Conservation (phyloP, 1,140 invertebrate genomes). For the Reticulitermes speratus region DNA sequence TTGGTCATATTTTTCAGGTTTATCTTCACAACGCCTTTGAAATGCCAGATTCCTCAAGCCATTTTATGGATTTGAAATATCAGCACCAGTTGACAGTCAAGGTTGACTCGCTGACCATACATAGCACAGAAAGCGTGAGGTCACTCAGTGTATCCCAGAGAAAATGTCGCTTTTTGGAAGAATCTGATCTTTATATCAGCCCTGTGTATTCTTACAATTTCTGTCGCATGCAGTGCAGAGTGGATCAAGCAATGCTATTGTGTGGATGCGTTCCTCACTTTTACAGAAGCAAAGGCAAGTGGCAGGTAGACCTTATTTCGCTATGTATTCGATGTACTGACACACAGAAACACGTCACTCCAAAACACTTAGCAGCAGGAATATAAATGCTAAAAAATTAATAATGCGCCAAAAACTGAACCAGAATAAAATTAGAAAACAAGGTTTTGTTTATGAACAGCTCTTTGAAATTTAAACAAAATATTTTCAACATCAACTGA, state of each 20-base stretch:
- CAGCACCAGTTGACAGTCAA: conserved; percentile 40
- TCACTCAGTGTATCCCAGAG: conserved; percentile 56
- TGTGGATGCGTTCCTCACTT: conserved; percentile 67
- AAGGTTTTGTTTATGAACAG: too few relatives aligned
- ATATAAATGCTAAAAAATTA: too few relatives aligned
- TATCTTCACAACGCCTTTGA: conserved; percentile 59
- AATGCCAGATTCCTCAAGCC: conserved; percentile 57
- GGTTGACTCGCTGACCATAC: conserved; percentile 47
- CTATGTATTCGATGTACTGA: neutral
- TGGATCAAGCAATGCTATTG: conserved; percentile 54
- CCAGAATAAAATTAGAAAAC: too few relatives aligned
- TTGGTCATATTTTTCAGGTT: conserved; percentile 43
- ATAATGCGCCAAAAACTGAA: too few relatives aligned
- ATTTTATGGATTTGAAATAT: conserved; percentile 37
- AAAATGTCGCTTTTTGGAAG: conserved; percentile 61
- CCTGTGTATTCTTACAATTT: conserved; percentile 64
- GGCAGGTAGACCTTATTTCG: neutral
- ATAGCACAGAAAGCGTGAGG: conserved; percentile 44
- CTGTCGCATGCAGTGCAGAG: conserved; percentile 64
- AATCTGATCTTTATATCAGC: conserved; percentile 59
- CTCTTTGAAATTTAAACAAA: too few relatives aligned
- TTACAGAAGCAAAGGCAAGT: conserved; percentile 53
- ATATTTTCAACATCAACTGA: too few relatives aligned
- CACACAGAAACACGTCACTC: too few relatives aligned
- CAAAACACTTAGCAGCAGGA: too few relatives aligned